Conservation (phyloP, 30 jellyfish, hydroid and myxozoan species). For the Aurelia sp. region DNA sequence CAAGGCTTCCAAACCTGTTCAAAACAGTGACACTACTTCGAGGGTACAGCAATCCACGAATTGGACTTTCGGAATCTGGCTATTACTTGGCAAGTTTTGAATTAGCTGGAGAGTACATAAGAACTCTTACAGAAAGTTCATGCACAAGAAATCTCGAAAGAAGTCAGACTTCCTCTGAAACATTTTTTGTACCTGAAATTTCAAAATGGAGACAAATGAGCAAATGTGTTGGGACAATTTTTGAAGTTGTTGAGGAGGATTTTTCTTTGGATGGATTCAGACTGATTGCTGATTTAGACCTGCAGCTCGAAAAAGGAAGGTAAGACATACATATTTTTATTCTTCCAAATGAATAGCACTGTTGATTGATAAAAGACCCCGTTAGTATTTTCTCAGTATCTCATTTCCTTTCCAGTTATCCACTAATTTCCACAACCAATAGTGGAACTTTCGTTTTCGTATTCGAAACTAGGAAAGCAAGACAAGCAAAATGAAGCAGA, state of each 20-base stretch:
- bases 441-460: too few species aligned
- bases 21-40: constrained; percentile 61
- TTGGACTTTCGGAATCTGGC: constrained; percentile 68
- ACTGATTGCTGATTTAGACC: constrained; percentile 51
- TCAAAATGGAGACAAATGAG: constrained; percentile 14
- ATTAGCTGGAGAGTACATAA: constrained; percentile 81
- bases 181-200: constrained; percentile 35
- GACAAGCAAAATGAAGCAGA: too few species aligned
- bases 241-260: constrained; percentile 24
- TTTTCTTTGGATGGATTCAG: constrained; percentile 52
- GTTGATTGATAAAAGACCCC: too few species aligned
- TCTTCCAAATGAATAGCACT: too few species aligned
- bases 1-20: constrained; percentile 59
- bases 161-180: neutral
- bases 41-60: constrained; percentile 75
- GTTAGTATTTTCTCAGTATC: too few species aligned
- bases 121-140: constrained; percentile 5
- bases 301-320: constrained; percentile 53
- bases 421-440: too few species aligned
- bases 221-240: neutral
- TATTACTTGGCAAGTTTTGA: constrained; percentile 82
- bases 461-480: too few species aligned
- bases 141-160: neutral
- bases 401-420: too few species aligned
- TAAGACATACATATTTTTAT: neutral